Conservation (phyloP, 2,797 vertebrate genomes). For the Ispidina picta region DNA sequence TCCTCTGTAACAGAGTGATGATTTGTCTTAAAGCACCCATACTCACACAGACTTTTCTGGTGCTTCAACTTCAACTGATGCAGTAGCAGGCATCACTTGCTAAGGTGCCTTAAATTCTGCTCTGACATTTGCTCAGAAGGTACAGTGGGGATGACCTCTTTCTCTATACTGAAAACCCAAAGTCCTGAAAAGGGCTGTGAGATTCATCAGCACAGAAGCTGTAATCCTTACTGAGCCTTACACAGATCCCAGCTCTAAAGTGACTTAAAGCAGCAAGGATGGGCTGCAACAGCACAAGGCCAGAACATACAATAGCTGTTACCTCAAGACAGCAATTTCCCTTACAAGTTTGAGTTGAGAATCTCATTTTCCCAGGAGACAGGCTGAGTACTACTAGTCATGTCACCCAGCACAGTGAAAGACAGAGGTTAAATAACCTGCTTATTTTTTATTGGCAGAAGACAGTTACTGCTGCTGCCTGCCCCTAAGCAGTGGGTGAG, state of each 20-base stretch:
- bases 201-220: neutral
- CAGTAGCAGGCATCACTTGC: neutral
- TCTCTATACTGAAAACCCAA: neutral
- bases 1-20: neutral
- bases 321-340: neutral
- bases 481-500: neutral
- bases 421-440: neutral
- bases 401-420: accelerated
- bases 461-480: neutral
- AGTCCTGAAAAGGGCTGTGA: neutral
- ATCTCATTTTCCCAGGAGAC: neutral
- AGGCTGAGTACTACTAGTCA: neutral
- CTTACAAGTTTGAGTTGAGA: neutral
- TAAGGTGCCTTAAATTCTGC: neutral
- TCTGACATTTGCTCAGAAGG: neutral
- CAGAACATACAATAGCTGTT: neutral
- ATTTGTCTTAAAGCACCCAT: neutral
- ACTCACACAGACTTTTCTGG: neutral
- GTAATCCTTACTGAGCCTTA: neutral
- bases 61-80: neutral
- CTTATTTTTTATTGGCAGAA: neutral
- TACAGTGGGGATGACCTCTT: neutral
- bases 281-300: neutral
- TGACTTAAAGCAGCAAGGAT: neutral
- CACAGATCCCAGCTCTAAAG: neutral